Conservation (phyloP, 2,888 invertebrate genomes). For the Parelbella ahira region DNA sequence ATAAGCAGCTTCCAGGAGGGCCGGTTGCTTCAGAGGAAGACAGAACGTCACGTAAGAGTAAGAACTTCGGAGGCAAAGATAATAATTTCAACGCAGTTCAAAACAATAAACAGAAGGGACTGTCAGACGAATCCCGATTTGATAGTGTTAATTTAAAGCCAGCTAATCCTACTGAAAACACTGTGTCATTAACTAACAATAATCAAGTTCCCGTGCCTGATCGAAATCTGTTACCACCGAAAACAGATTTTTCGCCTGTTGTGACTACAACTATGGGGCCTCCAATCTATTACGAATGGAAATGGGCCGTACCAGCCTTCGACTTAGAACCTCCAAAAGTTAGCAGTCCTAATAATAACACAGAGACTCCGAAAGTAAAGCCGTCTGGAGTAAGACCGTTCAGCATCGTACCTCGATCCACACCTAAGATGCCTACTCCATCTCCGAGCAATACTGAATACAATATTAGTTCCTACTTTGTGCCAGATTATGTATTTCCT, state of each 20-base stretch:
- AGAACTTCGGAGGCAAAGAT: conserved; percentile 42
- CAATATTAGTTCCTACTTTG: conserved; percentile 80
- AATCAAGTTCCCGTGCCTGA: conserved; percentile 43
- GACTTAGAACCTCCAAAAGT: conserved; percentile 78
- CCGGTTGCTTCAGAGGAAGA: conserved; percentile 66
- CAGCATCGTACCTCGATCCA: conserved; percentile 52
- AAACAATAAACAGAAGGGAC: conserved; percentile 47
- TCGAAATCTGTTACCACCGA: conserved; percentile 76
- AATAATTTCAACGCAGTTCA: conserved; percentile 48
- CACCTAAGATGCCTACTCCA: conserved; percentile 45
- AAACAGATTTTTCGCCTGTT: conserved; percentile 57
- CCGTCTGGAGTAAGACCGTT: conserved; percentile 54
- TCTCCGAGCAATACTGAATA: conserved; percentile 68
- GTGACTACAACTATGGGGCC: conserved; percentile 80
- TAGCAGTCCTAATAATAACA: conserved; percentile 53
- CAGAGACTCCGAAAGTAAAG: conserved; percentile 41
- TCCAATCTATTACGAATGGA: conserved; percentile 83
- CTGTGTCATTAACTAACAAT: conserved; percentile 9
- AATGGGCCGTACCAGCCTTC: conserved; percentile 83
- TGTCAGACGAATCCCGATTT: conserved; percentile 44
- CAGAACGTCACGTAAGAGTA: conserved; percentile 52
- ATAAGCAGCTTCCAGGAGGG: conserved; percentile 59
- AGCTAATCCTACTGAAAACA: background rate
- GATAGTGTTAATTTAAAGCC: conserved; percentile 44
- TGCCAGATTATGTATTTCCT: conserved; percentile 82